Conservation (phyloP, 2,113 vertebrate species). For the Anas platyrhynchos region DNA sequence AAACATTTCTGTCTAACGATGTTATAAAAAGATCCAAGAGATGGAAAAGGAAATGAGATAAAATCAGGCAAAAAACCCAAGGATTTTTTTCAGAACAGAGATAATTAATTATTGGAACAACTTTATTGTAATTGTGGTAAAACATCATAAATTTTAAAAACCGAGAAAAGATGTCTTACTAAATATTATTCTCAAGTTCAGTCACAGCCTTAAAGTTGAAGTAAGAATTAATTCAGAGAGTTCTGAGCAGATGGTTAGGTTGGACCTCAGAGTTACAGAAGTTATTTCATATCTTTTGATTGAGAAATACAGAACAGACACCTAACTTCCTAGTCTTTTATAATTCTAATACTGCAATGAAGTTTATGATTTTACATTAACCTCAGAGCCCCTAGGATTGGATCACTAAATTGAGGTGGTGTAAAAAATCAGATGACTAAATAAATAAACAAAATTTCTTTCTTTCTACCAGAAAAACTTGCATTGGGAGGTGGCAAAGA, state of each 20-base stretch:
- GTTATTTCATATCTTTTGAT: not conserved
- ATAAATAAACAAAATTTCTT: not conserved
- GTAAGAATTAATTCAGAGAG: not conserved
- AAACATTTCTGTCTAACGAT: not conserved
- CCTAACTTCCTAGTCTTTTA: not conserved
- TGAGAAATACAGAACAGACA: not conserved
- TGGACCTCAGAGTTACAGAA: not conserved
- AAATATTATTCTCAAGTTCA: not conserved
- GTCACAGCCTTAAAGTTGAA: not conserved
- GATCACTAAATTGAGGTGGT: not conserved
- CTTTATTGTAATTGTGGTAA: not conserved
- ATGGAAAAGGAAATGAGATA: not conserved
- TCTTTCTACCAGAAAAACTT: not conserved
- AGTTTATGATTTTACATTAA: not conserved
- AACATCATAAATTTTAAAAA: not conserved
- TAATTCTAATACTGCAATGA: not conserved
- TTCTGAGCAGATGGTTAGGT: not conserved
- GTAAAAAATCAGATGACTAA: not conserved
- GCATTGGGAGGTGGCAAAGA: not conserved
- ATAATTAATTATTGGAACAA: not conserved
- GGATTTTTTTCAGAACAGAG: not conserved
- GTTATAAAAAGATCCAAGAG: not conserved
- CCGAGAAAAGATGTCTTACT: not conserved
- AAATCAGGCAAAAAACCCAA: not conserved
- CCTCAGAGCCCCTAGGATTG: not conserved